A percentile compares a stretch with the other conserved stretches of the same genome.
These are phyloP conservation scores for Phainopepla nitens DNA, from an alignment of 2,113 vertebrate genomes.

Conservation along the genomic window DNA sequence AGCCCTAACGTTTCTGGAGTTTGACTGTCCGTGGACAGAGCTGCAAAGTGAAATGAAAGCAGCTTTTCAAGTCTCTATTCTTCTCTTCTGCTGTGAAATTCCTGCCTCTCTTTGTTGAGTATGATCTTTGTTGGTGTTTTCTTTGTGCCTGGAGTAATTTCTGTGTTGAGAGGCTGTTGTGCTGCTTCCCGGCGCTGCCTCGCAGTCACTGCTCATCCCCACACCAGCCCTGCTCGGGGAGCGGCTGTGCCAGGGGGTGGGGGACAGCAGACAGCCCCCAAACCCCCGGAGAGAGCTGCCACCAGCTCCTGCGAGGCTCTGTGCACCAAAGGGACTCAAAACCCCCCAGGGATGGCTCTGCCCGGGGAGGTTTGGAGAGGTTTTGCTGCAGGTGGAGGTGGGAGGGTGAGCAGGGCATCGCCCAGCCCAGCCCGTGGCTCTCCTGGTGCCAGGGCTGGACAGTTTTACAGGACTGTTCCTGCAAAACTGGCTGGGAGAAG, in stretches of 20 bases:
- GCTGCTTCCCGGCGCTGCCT: neutral
- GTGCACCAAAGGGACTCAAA: too few species aligned
- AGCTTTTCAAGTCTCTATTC: conserved; percentile 49
- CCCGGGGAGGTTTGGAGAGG: neutral
- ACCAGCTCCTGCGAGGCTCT: fast-evolving
- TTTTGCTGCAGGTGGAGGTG: neutral
- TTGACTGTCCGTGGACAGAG: neutral
- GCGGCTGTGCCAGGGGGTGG: fast-evolving
- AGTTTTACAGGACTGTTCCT: too few species aligned
- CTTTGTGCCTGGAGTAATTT: conserved; percentile 63
- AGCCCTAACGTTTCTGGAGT: conserved; percentile 36
- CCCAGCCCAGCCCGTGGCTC: neutral
- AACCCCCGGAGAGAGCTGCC: fast-evolving
- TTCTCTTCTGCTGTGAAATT: conserved; percentile 40
- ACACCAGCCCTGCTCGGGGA: neutral
- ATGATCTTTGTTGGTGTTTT: conserved; percentile 60
- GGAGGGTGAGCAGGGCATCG: fast-evolving
- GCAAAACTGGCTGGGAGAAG: neutral
- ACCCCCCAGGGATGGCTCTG: neutral
- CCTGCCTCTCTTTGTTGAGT: conserved; percentile 30
- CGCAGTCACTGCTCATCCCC: neutral
- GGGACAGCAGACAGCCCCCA: fast-evolving
- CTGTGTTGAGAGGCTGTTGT: conserved; percentile 4
- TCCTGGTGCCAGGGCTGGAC: neutral
- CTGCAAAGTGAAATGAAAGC: conserved; percentile 43